Base-by-base conservation (phyloP, 2,113 vertebrate species). In the Meriones unguiculatus region DNA sequence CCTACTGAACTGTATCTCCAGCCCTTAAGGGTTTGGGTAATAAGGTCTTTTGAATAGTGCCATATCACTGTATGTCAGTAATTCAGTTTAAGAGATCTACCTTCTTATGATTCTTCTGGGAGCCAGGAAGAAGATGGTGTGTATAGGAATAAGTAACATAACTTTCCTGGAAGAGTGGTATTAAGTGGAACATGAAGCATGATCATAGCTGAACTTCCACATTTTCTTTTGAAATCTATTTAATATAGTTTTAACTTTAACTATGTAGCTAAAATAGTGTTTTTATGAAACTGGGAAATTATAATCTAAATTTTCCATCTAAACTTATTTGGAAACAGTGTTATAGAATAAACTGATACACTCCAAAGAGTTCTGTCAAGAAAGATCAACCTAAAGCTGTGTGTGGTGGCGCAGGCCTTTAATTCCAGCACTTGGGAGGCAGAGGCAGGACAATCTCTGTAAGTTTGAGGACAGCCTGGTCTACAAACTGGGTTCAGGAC, bases 261-360 rank as follows among this genome's bases (percentile, higher is more conserved):
- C 18, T 94, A 11, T 41, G 78, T 73, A 77, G 62, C 54, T 89
- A 78, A 93, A 92, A 76, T 46, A 6, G 20, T 64, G 38, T 95
- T 52, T 97, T 94, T 73, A 88, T 93, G 92, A 93, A 95, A 81
- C 17, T 85, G 69, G 90, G 76, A 95, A 87, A 75, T 54, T 91
- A 25, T 75, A 78, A 38, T 91, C 90, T 84, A 95, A 90, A 81
- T 75, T 86, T 95, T 77, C 46, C 90, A 32, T 52, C 38, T 91
- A 88, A 78, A 94, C 52, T 84, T 50, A 85, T 6, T 65, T 92
- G 76, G 69, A 87, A 69, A 72, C 50, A 87, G 1, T 87, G 59
- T 89, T 77, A 92, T 35, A 64, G 28, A 84, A 20, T 69, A 72
- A 78, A 25, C 38, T 59, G 4, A 57, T 76, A 20, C 32, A 78